A percentile compares a stretch with the other conserved stretches of the same genome.
Evolutionary conservation across 2,113 vertebrate species (phyloP).

Genomic region (Notarius lentiginosus): DNA sequence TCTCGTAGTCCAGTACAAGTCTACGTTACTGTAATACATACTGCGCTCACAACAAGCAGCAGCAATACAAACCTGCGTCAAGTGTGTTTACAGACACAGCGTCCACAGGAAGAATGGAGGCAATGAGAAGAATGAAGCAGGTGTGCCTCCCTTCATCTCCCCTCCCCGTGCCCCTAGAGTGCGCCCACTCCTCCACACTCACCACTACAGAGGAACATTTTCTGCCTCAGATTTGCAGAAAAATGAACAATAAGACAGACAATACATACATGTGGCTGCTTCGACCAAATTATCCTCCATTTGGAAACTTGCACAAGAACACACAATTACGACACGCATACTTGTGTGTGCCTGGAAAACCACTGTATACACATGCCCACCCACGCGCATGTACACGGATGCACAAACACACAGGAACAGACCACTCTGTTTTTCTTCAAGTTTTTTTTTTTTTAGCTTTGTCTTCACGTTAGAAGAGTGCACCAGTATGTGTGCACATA

Average conservation of each 20-base stretch:
- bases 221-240: not conserved
- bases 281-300: not conserved
- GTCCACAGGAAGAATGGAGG: not conserved
- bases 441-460: not conserved
- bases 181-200: not conserved
- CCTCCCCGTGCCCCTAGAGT: not conserved
- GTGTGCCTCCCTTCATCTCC: not conserved
- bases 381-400: not conserved
- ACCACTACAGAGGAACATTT: not conserved
- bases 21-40: not conserved
- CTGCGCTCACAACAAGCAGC: not conserved
- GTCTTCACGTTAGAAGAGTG: not conserved
- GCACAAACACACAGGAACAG: not conserved
- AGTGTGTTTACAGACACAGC: not conserved
- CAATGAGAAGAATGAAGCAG: not conserved
- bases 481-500: not conserved
- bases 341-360: not conserved
- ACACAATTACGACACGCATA: not conserved
- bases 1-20: not conserved
- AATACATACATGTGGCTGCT: not conserved
- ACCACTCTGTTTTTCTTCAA: not conserved
- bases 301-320: not conserved
- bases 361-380: conserved; percentile 1
- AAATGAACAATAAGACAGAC: not conserved
- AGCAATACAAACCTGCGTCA: not conserved